Base-by-base conservation (phyloP, 92 coral and sea anemone genomes). In the Porites cylindrica region DNA sequence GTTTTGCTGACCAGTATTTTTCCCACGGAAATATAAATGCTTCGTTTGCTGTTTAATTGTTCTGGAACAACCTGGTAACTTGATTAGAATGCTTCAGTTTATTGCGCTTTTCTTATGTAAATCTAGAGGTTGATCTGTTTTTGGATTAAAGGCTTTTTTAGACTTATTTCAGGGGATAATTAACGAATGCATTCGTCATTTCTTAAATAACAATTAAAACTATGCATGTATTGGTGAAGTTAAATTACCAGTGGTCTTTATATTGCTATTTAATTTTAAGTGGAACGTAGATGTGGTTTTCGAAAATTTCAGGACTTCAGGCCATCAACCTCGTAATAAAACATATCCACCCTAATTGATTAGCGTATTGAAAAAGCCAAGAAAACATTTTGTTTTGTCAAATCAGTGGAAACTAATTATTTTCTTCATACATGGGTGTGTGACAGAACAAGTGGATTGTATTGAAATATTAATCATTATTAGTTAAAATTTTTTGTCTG, bases 281-380 rank as follows among this genome's bases (percentile, higher is more conserved):
- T 53, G 18, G 69, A 63, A 56, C 76, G 58, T 56, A 38, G 64
- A 26, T 82, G 86, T 82, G 70, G 86, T 53, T 82, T 70, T 78
- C 70, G 68, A 71, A 71, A 32, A 70, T 70, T 54, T 29, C 69
- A 82, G 71, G 78, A 82, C 86, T 71, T 59, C 47, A 69, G 59
- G 86, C 53, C 69, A 29, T 71, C 69, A 71, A 71, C 78, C 86
- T 12, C 78, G 60, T 59, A 82, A 70, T 58, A 82, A 65, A n/a
- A 13, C 71, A 29, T 82, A 67, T 81, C 54, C 69, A 16, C 56
- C 32, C 76, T 81, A 29, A 72, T 10, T 56, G 86, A 20, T 82
- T 70, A 43, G 58, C 85, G 53, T 43, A 20, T 69, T 70, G 66
- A 83, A 77, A 69, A 23, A 38, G 47, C 47, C 5, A 38, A 38